phyloP scores from a whole-genome alignment of 2,113 vertebrate genomes.

The Eira barbara region DNA sequence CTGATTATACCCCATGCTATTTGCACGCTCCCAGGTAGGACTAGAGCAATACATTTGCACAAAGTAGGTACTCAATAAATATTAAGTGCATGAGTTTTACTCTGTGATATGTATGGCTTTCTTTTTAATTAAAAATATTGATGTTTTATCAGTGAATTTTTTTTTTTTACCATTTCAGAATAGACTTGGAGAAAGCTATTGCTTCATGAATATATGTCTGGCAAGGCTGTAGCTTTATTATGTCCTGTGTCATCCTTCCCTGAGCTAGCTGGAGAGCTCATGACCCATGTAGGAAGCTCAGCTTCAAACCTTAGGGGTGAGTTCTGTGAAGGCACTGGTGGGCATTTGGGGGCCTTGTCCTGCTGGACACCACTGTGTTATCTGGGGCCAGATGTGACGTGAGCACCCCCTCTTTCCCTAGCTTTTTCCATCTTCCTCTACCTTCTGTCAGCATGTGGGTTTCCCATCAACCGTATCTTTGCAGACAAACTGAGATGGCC shows the following conservation, averaged over 20 bases:
- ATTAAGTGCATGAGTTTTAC: background rate
- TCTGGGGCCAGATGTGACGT: too few species aligned
- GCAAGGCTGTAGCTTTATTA: background rate
- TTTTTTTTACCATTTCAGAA: background rate
- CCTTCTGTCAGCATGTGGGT: too few species aligned
- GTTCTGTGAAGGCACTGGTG: too few species aligned
- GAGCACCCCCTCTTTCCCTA: too few species aligned
- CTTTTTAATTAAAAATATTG: background rate
- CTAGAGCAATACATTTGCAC: background rate
- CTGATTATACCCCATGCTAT: background rate
- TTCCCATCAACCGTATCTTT: too few species aligned
- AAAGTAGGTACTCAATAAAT: background rate
- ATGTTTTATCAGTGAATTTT: background rate
- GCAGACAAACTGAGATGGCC: too few species aligned
- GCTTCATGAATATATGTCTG: background rate
- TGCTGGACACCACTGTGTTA: too few species aligned
- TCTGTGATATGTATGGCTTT: background rate
- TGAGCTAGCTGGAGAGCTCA: background rate
- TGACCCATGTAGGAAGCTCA: background rate
- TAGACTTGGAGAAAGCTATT: background rate
- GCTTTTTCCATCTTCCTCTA: too few species aligned
- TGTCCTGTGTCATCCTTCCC: background rate
- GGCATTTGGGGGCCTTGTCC: too few species aligned
- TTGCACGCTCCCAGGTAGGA: background rate
- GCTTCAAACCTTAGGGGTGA: too few species aligned